Base-by-base conservation (phyloP, 37 sponge, comb jelly and placozoan species). In the Oopsacas minuta region DNA sequence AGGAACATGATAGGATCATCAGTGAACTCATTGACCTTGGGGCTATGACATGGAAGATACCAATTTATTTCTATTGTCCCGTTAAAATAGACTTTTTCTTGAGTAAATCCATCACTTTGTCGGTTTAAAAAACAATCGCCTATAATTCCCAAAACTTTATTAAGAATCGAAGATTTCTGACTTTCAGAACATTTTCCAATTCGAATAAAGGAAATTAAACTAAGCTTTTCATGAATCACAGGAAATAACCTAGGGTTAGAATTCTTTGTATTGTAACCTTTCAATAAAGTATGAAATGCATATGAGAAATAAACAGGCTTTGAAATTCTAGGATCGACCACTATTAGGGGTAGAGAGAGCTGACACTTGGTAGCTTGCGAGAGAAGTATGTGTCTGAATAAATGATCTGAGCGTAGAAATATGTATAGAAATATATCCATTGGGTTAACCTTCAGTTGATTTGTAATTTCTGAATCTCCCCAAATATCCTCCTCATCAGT, bases 61-160 rank as follows among this genome's bases (percentile, higher is more conserved):
- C 88, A 87, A 37, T 61, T 38, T 36, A 87, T 38, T 7, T 87
- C 88, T 22, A 87, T 37, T n/a, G 83, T 0, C 0, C 88, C 88
- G 32, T 83, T 39, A 15, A 38, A 75, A 39, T 81, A 35, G 1
- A 69, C 37, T 69, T 32, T 34, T 7, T 36, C 23, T 23, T 30
- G 1, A 1, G 46, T 34, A 25, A 81, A 81, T 7, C 88, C 88
- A 12, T 52, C 37, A 84, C 84, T 84, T 28, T 87, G 30, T 1
- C 38, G 35, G 36, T 87, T 37, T 39, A 87, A 87, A 38, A 87
- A 87, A 17, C 22, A 25, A 28, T 84, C 49, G 17, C 49, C 49
- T 15, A 42, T 17, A 42, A 42, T 42, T 17, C 49, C 49, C 15
- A 42, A 42, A 42, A 42, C 49, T 17, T 42, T 42, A 42, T 42